Evolutionary conservation across 2,113 vertebrate genomes (phyloP).

Genomic region (Hippocampus guttulatus): DNA sequence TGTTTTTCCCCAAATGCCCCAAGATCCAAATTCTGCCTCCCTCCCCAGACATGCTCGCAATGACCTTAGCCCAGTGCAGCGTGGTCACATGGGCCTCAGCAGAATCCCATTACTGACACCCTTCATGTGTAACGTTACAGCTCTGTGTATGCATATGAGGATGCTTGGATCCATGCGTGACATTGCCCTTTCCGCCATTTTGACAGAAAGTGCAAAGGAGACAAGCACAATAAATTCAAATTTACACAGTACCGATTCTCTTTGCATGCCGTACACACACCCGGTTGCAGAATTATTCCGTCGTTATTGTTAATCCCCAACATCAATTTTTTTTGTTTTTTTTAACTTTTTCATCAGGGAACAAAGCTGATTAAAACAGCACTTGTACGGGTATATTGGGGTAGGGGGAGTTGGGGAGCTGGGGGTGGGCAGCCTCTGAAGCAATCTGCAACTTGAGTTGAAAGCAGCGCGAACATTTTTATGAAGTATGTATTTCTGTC

Average conservation of each 20-base stretch:
- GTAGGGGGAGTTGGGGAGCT: not conserved
- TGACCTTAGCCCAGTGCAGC: slow-evolving; percentile 62
- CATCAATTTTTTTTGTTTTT: slow-evolving; percentile 43
- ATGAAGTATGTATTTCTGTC: slow-evolving; percentile 31
- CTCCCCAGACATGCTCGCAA: slow-evolving; percentile 48
- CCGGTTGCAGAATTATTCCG: slow-evolving; percentile 35
- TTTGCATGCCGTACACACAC: slow-evolving; percentile 19
- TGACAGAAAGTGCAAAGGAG: slow-evolving; percentile 29
- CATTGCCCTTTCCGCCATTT: slow-evolving; percentile 61
- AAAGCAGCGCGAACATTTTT: slow-evolving; percentile 40
- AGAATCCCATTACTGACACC: slow-evolving; percentile 69
- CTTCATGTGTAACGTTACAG: slow-evolving; percentile 69
- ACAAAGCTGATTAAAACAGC: slow-evolving; percentile 59
- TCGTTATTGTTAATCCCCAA: slow-evolving; percentile 63
- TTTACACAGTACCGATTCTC: slow-evolving; percentile 7
- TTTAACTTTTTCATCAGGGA: slow-evolving; percentile 56
- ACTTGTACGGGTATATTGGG: slow-evolving; percentile 46
- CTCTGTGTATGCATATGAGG: slow-evolving; percentile 12
- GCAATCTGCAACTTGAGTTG: slow-evolving; percentile 48
- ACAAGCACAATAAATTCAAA: slow-evolving; percentile 18
- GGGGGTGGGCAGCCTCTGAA: slow-evolving; percentile 30
- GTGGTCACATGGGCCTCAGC: slow-evolving; percentile 61
- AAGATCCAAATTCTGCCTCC: slow-evolving; percentile 22
- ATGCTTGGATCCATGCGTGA: slow-evolving; percentile 46
- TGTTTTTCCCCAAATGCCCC: slow-evolving; percentile 25